phyloP scores from a whole-genome alignment of 2,888 invertebrate genomes.

The Nematopogon swammerdamellus region DNA sequence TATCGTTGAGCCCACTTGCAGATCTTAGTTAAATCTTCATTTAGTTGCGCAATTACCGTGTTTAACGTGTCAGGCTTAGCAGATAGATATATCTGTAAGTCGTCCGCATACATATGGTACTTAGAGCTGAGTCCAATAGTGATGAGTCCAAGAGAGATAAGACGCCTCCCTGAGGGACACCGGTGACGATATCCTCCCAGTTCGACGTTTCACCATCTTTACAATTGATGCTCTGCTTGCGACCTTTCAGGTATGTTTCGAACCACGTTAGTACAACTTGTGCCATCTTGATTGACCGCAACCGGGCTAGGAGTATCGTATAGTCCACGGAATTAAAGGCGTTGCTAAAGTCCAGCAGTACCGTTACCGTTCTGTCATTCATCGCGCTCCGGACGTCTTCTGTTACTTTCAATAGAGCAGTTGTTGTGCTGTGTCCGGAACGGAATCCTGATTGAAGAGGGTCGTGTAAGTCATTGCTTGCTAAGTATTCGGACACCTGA shows the following conservation, averaged over 20 bases:
- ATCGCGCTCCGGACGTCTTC: neutral
- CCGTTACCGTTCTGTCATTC: neutral
- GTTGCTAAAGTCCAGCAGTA: neutral
- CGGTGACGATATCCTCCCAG: neutral
- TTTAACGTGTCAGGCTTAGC: neutral
- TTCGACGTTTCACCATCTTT: neutral
- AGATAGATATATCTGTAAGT: neutral
- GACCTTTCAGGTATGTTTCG: neutral
- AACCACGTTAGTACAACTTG: neutral
- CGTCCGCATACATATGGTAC: neutral
- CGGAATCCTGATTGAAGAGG: neutral
- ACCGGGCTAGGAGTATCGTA: neutral
- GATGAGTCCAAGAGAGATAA: neutral
- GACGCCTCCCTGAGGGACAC: neutral
- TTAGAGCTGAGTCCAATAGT: neutral
- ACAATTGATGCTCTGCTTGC: neutral
- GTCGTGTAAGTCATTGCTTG: neutral
- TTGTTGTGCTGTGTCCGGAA: neutral
- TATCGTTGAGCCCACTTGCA: neutral
- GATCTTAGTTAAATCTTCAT: neutral
- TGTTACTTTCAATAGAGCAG: neutral
- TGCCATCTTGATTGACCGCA: neutral
- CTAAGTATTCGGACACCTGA: neutral
- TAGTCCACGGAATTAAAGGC: neutral
- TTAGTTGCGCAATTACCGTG: neutral